Evolutionary conservation across 2,113 vertebrate species (phyloP).

Genomic region (Phalacrocorax aristotelis): DNA sequence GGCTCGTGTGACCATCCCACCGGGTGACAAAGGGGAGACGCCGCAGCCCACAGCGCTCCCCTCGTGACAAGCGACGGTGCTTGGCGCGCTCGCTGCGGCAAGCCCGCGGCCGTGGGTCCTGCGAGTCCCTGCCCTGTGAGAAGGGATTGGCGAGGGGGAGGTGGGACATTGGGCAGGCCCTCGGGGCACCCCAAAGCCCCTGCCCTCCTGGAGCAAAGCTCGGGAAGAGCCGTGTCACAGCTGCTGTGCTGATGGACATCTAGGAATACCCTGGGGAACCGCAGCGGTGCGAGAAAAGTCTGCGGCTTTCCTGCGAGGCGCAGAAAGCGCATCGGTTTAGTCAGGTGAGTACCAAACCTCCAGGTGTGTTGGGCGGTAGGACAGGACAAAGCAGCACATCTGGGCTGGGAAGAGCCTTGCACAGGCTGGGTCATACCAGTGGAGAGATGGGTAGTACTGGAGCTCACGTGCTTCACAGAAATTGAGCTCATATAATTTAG

Average conservation of each 20-base stretch:
- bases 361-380: rapidly evolving
- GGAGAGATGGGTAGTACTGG: background rate
- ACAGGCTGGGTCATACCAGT: rapidly evolving
- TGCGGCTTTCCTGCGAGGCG: background rate
- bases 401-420: background rate
- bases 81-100: rapidly evolving
- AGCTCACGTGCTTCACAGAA: background rate
- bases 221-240: background rate
- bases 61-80: too few relatives aligned
- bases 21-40: background rate
- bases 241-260: background rate
- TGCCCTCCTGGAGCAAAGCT: background rate
- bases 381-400: rapidly evolving
- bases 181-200: background rate
- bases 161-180: background rate
- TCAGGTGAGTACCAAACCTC: background rate
- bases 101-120: background rate
- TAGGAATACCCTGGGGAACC: background rate
- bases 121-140: too few relatives aligned
- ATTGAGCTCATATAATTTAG: background rate
- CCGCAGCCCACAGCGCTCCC: background rate
- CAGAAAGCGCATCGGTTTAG: rapidly evolving
- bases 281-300: rapidly evolving
- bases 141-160: background rate
- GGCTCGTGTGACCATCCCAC: background rate